Percentiles rank a stretch among this genome's conserved stretches.
Conservation (phyloP, 2,797 vertebrate species). For the Pogoniulus pusillus region DNA sequence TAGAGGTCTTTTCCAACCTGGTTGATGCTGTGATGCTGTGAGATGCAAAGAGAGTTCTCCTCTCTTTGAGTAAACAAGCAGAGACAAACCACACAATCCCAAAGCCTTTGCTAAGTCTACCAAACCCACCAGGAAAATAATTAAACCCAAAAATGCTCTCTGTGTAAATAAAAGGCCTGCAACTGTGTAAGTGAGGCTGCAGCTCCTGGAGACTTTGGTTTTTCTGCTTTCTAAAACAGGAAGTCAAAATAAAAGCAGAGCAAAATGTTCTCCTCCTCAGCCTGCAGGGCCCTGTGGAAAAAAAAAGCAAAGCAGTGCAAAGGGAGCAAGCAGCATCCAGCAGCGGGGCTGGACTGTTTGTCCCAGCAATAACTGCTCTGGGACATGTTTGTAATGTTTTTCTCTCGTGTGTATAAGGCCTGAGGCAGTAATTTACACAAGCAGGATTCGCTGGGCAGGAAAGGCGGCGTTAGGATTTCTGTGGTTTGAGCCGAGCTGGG, state of each 20-base stretch:
- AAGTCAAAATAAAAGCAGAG: conserved; percentile 5
- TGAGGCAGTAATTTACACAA: conserved; percentile 13
- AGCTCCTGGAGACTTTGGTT: background rate
- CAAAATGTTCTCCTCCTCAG: background rate
- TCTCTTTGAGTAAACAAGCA: conserved; percentile 59
- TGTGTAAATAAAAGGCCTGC: background rate
- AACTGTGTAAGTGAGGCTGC: background rate
- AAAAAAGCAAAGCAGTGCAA: background rate
- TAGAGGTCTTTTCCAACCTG: too few relatives aligned
- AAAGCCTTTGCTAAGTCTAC: conserved; percentile 46
- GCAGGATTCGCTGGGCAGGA: background rate
- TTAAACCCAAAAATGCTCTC: background rate
- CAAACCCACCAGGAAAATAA: background rate
- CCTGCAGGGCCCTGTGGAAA: background rate
- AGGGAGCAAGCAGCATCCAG: background rate
- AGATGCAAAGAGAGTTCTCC: background rate
- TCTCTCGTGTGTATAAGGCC: conserved; percentile 3
- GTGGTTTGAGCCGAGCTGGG: background rate
- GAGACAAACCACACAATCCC: background rate
- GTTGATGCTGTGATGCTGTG: too few relatives aligned
- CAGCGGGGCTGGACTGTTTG: conserved; percentile 12
- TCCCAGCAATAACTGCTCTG: conserved; percentile 23
- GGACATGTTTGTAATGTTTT: conserved; percentile 23
- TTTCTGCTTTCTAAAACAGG: conserved; percentile 25
- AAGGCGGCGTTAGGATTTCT: background rate